phyloP scores from a whole-genome alignment of 2,797 vertebrate genomes.

The Ceyx erithaca region DNA sequence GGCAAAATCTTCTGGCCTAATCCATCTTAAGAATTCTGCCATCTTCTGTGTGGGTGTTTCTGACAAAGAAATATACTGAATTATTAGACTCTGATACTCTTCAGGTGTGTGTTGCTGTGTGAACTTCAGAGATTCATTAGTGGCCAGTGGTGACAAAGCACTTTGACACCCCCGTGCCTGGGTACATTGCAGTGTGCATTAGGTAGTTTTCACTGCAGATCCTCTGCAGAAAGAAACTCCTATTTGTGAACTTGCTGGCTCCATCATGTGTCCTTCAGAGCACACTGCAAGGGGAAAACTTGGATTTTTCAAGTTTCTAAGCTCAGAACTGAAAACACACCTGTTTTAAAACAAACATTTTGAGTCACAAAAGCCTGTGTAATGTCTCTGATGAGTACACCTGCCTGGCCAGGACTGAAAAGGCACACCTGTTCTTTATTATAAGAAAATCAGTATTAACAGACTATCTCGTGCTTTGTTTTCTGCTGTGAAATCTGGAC shows the following conservation, averaged over 20 bases:
- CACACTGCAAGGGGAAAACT: conserved; percentile 29
- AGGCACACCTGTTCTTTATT: background rate
- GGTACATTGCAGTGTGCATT: background rate
- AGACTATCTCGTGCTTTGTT: background rate
- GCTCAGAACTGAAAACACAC: background rate
- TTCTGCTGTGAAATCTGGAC: background rate
- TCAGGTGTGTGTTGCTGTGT: background rate
- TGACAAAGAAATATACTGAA: background rate
- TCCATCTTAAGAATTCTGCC: background rate
- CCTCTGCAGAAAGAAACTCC: background rate
- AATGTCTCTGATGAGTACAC: background rate
- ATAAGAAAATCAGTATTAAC: conserved; percentile 7
- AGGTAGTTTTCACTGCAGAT: background rate
- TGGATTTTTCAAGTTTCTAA: background rate
- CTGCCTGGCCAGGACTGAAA: background rate
- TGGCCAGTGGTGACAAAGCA: background rate
- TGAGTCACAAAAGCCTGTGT: background rate
- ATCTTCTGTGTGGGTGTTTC: background rate
- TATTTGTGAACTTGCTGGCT: conserved; percentile 58
- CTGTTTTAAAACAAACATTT: background rate
- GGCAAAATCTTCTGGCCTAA: background rate
- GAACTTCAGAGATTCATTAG: background rate
- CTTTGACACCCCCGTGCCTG: background rate
- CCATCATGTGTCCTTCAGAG: conserved; percentile 53
- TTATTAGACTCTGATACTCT: background rate